Evolutionary conservation across 2,797 vertebrate genomes (phyloP), one percentile per base, ranked within the genome.

Genomic region (Megalops cyprinoides): DNA sequence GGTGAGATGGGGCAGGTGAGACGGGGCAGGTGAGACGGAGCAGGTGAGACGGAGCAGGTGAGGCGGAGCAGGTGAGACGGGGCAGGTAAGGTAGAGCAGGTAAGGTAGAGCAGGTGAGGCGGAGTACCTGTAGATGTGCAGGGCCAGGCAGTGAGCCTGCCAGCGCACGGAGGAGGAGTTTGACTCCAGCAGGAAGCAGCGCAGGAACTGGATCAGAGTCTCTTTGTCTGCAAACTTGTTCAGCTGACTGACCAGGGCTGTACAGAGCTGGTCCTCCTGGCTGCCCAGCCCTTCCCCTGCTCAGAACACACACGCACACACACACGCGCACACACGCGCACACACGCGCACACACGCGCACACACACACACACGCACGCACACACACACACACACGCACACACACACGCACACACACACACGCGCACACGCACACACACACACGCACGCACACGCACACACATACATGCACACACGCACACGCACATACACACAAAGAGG

Each of bases 181-280:
- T 69, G 98, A 99, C 87, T 99, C 98, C 76, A 99, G 91, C 82
- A 99, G 89, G 92, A 99, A 99, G 91, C 97, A 98, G 78, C 98
- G 97, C 74, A 99, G 90, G 88, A 99, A 99, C 87, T 99, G 98
- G 82, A 99, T 97, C 76, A 99, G 94, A 2, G 98, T 99, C 90
- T 99, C 98, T 85, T 99, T 99, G 90, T 99, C 98, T 1, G 98
- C 98, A 91, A 98, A 98, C 84, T 97, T 99, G 93, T 99, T 99
- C 37, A 99, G 95, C 82, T 99, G 98, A 90, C 96, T 98, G 90
- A 99, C 98, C 86, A 99, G 93, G 49, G 97, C 97, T 0, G 97
- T 98, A 75, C 98, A 99, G 48, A 99, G 93, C 91, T 99, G 98
- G 87, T 99, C 98, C 85, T 99, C 98, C 84, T 99, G 98, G 83